Base-by-base conservation (phyloP, 2,797 vertebrate genomes). In the Sebastes baramenuke region DNA sequence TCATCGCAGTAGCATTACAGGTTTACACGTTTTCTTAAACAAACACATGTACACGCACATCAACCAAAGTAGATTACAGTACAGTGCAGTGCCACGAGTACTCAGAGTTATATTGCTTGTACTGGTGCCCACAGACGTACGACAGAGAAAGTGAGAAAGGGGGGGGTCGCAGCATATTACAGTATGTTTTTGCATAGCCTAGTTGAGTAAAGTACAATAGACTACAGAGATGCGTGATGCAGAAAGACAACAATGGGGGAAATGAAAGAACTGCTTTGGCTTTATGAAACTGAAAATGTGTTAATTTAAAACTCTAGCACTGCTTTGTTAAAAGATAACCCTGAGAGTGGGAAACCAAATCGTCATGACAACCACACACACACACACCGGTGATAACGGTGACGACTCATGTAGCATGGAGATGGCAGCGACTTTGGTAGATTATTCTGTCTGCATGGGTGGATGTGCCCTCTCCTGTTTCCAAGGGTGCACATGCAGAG, bases 121-220 rank as follows among this genome's bases (percentile, higher is more conserved):
- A 92, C 81, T 84, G 79, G 84, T 86, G 81, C 81, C 86, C 82
- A 89, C 78, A 75, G 82, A 91, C 69, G 65, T 72, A 87, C 52
- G 75, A 91, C 65, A 81, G 64, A 79, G 60, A 83, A 68, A 54
- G 66, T 59, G 75, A 77, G 73, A 75, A 24, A 49, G 54, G 74
- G 46, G 42, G 16, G 46, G 72, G 67, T 89, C 74, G 93, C 93
- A 95, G 94, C 93, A 95, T 94, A 73, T 87, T 89, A 93, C 91
- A 93, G 93, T 81, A 81, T 80, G 67, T 84, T 87, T 83, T 95
- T 96, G 95, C 96, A 96, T 96, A 96, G 96, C 93, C 92, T 90
- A 87, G 93, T 94, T 80, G 69, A 90, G 84, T 92, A 80, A 77
- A 83, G 80, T 92, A 89, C 81, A 81, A 84, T 82, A 89, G 52